phyloP scores from a whole-genome alignment of 2,797 vertebrate genomes.

The Premnoplex brunnescens region DNA sequence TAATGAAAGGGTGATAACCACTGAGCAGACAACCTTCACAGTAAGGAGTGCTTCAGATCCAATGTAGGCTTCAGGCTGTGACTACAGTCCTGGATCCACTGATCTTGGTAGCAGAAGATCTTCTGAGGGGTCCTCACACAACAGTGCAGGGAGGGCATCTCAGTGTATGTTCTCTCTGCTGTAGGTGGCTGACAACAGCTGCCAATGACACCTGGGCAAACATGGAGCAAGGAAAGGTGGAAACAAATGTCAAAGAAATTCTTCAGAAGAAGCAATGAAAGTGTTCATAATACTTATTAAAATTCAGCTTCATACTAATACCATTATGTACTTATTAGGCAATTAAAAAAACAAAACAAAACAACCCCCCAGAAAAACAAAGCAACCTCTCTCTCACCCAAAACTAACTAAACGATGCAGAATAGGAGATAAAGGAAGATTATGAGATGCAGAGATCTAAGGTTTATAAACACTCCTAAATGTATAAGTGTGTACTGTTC shows the following conservation, averaged over 20 bases:
- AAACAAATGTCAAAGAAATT: background rate
- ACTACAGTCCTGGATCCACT: background rate
- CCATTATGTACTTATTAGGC: background rate
- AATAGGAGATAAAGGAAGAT: background rate
- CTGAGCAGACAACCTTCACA: background rate
- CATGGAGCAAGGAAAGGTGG: background rate
- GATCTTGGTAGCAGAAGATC: background rate
- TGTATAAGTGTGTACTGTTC: background rate
- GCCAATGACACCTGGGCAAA: background rate
- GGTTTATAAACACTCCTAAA: background rate
- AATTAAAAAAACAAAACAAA: background rate
- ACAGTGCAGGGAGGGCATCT: background rate
- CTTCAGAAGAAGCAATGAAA: background rate
- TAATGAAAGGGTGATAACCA: background rate
- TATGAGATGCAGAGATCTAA: background rate
- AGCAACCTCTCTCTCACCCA: rapidly evolving
- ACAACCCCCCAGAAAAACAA: background rate
- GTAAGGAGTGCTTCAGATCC: background rate
- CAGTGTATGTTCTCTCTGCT: background rate
- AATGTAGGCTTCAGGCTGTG: background rate
- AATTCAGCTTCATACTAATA: background rate
- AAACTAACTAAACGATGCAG: background rate
- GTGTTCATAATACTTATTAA: background rate
- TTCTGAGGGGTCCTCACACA: background rate
- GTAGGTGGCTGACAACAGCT: background rate